Percentiles rank a stretch among this genome's conserved stretches.
Evolutionary conservation across 2,888 invertebrate genomes (phyloP).

Genomic region (Tinea trinotella): DNA sequence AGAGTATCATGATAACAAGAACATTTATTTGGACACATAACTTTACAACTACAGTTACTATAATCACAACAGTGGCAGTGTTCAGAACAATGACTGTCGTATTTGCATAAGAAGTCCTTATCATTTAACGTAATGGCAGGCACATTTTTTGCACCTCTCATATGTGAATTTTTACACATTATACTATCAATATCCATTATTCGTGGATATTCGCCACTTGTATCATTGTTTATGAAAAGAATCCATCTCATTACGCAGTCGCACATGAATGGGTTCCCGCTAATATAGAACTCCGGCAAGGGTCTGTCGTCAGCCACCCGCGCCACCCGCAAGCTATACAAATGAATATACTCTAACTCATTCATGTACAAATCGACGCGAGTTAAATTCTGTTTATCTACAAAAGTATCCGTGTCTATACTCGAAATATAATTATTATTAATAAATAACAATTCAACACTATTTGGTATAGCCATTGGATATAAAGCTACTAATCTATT

Average conservation of each 20-base stretch:
- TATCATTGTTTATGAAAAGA: slow-evolving; percentile 88
- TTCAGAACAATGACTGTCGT: slow-evolving; percentile 91
- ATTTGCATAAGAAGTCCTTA: slow-evolving; percentile 91
- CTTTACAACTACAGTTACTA: slow-evolving; percentile 95
- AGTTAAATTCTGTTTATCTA: slow-evolving; percentile 85
- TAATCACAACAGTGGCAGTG: slow-evolving; percentile 96
- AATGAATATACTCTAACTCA: slow-evolving; percentile 84
- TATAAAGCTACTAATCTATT: slow-evolving; percentile 87
- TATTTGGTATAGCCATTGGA: slow-evolving; percentile 87
- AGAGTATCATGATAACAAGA: slow-evolving; percentile 95
- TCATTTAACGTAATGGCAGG: slow-evolving; percentile 82
- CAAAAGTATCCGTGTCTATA: slow-evolving; percentile 87
- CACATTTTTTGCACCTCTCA: slow-evolving; percentile 83
- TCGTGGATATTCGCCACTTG: slow-evolving; percentile 84
- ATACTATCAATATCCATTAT: slow-evolving; percentile 92
- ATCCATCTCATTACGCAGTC: slow-evolving; percentile 98
- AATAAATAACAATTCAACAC: slow-evolving; percentile 88
- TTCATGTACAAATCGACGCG: slow-evolving; percentile 93
- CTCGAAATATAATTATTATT: slow-evolving; percentile 89
- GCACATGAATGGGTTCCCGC: slow-evolving; percentile 94
- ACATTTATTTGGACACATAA: slow-evolving; percentile 93
- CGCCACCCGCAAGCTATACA: slow-evolving; percentile 83
- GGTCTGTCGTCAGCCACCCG: slow-evolving; percentile 78
- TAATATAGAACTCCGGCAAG: slow-evolving; percentile 90
- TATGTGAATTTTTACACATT: slow-evolving; percentile 88